Conservation (phyloP, 2,113 vertebrate species). For the Hypocryptadius cinnamomeus region DNA sequence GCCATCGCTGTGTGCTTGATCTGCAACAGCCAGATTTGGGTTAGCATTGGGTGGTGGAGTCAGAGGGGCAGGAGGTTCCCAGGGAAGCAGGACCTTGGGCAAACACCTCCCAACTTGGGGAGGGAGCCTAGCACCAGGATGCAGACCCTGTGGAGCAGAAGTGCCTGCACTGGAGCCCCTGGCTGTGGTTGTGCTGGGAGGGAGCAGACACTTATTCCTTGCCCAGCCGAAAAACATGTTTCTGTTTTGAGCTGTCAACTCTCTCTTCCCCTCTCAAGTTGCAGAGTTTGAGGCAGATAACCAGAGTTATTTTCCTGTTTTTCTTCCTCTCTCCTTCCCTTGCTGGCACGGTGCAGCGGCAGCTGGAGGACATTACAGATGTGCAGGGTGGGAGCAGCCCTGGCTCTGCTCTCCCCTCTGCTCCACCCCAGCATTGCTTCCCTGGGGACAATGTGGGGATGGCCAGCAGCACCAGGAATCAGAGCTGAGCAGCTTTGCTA, state of each 20-base stretch:
- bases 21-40: fast-evolving
- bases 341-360: fast-evolving
- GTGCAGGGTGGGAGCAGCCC: not conserved
- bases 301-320: not conserved
- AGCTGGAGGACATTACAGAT: not conserved
- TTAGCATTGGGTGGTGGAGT: not conserved
- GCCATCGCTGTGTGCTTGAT: not conserved
- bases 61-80: not conserved
- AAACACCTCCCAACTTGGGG: not conserved
- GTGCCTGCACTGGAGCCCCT: not conserved
- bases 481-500: not conserved
- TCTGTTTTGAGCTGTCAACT: not conserved
- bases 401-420: fast-evolving
- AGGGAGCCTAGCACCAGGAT: not conserved
- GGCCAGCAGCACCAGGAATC: not conserved
- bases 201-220: not conserved
- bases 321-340: not conserved
- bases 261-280: not conserved
- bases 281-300: not conserved
- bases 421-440: not conserved
- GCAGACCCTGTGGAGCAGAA: not conserved
- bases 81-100: not conserved
- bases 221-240: not conserved
- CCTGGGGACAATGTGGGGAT: not conserved
- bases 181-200: not conserved